Percentiles rank a stretch among this genome's conserved stretches.
These are phyloP conservation scores for Patella depressa DNA, from an alignment of 2,888 invertebrate species.

Conservation along the genomic window DNA sequence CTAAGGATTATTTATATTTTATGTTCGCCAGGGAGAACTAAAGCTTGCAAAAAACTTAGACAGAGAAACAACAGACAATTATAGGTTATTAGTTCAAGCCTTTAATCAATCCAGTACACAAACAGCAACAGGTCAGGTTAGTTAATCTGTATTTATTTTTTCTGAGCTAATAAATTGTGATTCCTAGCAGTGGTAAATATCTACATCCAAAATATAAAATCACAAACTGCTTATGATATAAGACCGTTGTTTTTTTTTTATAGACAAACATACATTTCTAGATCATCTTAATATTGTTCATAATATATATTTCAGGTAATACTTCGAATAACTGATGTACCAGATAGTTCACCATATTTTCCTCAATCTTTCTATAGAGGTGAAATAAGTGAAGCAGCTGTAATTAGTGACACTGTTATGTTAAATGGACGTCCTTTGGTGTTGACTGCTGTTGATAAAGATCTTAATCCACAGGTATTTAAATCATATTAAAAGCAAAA, in stretches of 20 bases:
- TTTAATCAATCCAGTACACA: conserved; percentile 4
- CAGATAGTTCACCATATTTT: conserved; percentile 32
- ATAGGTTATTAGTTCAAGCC: conserved; percentile 28
- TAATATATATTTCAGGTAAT: conserved; percentile 26
- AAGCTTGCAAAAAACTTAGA: conserved; percentile 24
- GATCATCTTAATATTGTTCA: too few species aligned
- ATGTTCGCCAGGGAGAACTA: conserved; percentile 28
- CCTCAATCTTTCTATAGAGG: conserved; percentile 24
- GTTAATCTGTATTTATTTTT: not conserved
- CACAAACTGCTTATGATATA: too few species aligned
- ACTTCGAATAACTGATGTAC: conserved; percentile 26
- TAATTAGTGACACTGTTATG: conserved; percentile 16
- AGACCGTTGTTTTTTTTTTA: not conserved
- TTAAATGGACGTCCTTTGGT: not conserved
- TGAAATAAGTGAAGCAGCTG: conserved; percentile 28
- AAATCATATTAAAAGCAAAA: too few species aligned
- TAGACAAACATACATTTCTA: too few species aligned
- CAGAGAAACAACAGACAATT: conserved; percentile 30
- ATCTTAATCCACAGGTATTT: conserved; percentile 25
- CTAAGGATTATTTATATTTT: too few species aligned
- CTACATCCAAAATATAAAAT: too few species aligned
- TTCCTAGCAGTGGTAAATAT: too few species aligned
- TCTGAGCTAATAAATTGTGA: too few species aligned
- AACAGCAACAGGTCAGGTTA: conserved; percentile 36
- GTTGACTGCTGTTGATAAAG: conserved; percentile 24